These are phyloP conservation scores for Tarsius wallacei DNA, from an alignment of 2,797 vertebrate species.

Conservation along the genomic window DNA sequence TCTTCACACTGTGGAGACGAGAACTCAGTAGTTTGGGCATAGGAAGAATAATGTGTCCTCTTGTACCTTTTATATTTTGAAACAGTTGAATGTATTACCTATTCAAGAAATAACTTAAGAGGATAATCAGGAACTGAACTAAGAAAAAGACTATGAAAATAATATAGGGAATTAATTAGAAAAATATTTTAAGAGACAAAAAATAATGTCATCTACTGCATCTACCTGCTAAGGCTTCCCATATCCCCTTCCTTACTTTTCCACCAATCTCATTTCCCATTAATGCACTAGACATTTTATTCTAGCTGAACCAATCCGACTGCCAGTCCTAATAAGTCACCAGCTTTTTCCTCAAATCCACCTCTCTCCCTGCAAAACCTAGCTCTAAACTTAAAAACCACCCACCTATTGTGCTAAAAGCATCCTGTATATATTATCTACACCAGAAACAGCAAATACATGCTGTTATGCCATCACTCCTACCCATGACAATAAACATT, in stretches of 20 bases:
- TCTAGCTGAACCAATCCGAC: constrained; percentile 28
- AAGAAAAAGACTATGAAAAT: background rate
- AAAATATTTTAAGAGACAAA: background rate
- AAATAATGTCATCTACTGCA: background rate
- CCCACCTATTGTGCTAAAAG: background rate
- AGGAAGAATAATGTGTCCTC: background rate
- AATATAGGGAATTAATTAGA: background rate
- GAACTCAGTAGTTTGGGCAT: background rate
- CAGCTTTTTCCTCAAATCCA: constrained; percentile 23
- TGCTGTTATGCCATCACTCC: background rate
- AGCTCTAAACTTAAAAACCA: constrained; percentile 66
- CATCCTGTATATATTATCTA: background rate
- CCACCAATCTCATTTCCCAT: background rate
- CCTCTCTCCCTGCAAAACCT: constrained; percentile 36
- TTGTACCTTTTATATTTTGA: background rate
- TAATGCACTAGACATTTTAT: background rate
- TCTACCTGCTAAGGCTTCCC: background rate
- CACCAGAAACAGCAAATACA: background rate
- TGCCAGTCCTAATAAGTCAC: background rate
- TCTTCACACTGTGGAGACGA: background rate
- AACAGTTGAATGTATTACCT: background rate
- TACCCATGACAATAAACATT: background rate
- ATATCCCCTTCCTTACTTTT: background rate
- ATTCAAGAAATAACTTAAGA: constrained; percentile 6
- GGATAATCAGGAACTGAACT: background rate